Evolutionary conservation across 2,797 vertebrate species (phyloP).

Genomic region (Sebastes glaucus): DNA sequence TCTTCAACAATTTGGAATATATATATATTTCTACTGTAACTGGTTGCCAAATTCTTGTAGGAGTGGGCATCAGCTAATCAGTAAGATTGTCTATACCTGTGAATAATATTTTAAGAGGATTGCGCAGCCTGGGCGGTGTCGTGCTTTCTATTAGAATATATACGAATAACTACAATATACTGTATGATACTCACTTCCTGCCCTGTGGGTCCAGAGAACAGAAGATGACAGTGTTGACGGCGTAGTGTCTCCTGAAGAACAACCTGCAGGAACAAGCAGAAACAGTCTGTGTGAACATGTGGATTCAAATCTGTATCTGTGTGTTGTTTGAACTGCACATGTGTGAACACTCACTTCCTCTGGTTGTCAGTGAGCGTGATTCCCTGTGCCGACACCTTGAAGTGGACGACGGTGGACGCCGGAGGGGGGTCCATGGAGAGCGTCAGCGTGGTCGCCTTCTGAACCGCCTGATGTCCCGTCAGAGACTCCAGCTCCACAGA

Average conservation of each 20-base stretch:
- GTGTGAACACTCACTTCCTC: conserved; percentile 88
- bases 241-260: conserved; percentile 96
- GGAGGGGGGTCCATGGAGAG: conserved; percentile 86
- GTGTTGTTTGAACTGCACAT: background rate
- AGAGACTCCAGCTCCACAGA: conserved; percentile 95
- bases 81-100: background rate
- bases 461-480: conserved; percentile 93
- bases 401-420: conserved; percentile 92
- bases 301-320: background rate
- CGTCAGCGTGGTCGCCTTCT: conserved; percentile 89
- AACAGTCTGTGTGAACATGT: background rate
- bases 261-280: conserved; percentile 81
- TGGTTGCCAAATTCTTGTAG: background rate
- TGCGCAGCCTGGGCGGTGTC: background rate
- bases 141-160: background rate
- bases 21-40: no score
- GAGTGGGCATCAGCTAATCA: background rate
- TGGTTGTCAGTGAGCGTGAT: conserved; percentile 98
- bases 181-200: conserved; percentile 87
- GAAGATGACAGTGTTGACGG: conserved; percentile 93
- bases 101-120: background rate
- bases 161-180: background rate
- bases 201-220: conserved; percentile 95
- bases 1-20: no score
- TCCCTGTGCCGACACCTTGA: conserved; percentile 96